Percentiles rank a stretch among this genome's conserved stretches.
Conservation (phyloP, 2,113 vertebrate genomes). For the Sphyrna mokarran region DNA sequence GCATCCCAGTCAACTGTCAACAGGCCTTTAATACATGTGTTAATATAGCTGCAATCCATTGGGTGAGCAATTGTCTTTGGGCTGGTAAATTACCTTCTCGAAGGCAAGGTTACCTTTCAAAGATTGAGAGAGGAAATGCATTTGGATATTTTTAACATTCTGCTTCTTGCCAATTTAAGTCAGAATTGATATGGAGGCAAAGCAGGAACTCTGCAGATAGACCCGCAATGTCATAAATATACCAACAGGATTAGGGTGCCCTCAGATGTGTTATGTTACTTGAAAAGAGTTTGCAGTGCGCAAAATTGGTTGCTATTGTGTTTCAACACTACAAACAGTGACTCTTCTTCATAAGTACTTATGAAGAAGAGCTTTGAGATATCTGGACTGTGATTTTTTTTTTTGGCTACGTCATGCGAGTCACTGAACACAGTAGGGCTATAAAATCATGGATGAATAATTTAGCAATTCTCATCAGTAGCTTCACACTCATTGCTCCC, state of each 20-base stretch:
- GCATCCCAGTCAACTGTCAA: not conserved
- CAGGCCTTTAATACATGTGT: not conserved
- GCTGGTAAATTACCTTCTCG: not conserved
- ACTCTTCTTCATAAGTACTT: too few relatives aligned
- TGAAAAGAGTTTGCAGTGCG: not conserved
- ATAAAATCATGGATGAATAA: too few relatives aligned
- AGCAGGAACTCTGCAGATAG: not conserved
- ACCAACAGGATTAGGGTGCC: not conserved
- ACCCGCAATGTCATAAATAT: not conserved
- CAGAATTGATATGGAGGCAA: too few relatives aligned
- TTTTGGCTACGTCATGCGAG: too few relatives aligned
- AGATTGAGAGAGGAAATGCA: not conserved
- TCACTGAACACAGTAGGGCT: too few relatives aligned
- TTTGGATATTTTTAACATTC: not conserved
- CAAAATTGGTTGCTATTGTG: too few relatives aligned
- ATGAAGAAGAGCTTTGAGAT: too few relatives aligned
- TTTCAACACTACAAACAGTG: too few relatives aligned
- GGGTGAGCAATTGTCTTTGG: not conserved
- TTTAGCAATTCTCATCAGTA: too few relatives aligned
- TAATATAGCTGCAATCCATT: not conserved
- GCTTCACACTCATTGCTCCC: too few relatives aligned
- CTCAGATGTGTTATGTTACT: not conserved
- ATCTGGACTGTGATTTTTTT: too few relatives aligned
- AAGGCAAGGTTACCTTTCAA: not conserved
- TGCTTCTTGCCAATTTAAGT: not conserved